phyloP scores from a whole-genome alignment of 1,140 invertebrate genomes.

The Microplitis demolitor region DNA sequence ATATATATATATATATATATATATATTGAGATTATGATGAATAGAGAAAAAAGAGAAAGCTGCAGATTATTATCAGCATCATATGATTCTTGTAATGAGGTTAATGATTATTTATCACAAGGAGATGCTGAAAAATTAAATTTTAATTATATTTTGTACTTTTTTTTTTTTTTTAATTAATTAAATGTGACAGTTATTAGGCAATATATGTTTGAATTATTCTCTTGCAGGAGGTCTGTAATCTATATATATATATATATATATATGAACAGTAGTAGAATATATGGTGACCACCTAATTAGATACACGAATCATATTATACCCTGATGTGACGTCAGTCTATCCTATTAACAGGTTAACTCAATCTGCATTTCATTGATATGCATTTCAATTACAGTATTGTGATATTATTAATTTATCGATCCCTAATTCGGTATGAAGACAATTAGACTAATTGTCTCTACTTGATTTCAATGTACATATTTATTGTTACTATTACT shows the following conservation, averaged over 20 bases:
- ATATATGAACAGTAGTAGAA: background rate
- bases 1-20: no score
- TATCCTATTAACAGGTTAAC: constrained; percentile 24
- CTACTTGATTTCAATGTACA: background rate
- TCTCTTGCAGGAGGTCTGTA: background rate
- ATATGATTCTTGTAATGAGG: no score
- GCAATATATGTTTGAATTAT: background rate
- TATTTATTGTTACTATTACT: background rate
- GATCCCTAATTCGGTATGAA: background rate
- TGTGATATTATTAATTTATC: constrained; percentile 18
- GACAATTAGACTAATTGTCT: background rate
- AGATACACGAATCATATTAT: constrained; percentile 24
- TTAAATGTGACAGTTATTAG: no score
- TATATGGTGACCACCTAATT: constrained; percentile 21
- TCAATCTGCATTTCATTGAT: constrained; percentile 27
- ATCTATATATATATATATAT: background rate
- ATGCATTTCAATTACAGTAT: constrained; percentile 9
- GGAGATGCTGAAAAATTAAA: no score
- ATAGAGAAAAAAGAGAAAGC: no score
- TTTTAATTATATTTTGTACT: no score
- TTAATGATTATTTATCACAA: background rate
- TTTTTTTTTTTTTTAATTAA: no score
- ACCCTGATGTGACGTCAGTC: constrained; percentile 18
- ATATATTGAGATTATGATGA: no score
- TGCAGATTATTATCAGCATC: no score